phyloP scores from a whole-genome alignment of 2,888 invertebrate species.

The Microdon myrmicae region DNA sequence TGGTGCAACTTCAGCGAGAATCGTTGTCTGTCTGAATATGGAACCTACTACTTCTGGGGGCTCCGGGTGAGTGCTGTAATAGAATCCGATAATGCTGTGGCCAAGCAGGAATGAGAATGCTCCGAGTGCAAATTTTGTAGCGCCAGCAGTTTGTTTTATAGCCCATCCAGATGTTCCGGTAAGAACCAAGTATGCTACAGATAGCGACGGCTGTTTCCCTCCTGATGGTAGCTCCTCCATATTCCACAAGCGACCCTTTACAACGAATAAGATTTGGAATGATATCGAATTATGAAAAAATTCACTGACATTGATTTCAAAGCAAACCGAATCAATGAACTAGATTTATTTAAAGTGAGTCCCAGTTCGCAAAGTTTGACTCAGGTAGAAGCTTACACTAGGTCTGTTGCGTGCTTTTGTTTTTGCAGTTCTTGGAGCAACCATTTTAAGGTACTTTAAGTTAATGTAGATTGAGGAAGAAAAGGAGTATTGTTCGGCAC shows the following conservation, averaged over 20 bases:
- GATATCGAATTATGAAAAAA: too few species aligned
- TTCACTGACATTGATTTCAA: conserved; percentile 13
- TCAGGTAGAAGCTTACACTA: conserved; percentile 7
- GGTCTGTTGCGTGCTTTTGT: neutral
- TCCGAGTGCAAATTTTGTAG: conserved; percentile 30
- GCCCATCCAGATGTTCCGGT: conserved; percentile 53
- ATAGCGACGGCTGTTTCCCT: conserved; percentile 28
- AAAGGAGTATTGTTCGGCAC: too few species aligned
- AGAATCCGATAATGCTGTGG: conserved; percentile 50
- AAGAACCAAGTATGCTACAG: conserved; percentile 51
- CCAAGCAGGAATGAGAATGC: conserved; percentile 50
- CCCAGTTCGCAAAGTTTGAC: neutral
- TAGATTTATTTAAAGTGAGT: conserved; percentile 1
- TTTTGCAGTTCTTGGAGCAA: conserved; percentile 10
- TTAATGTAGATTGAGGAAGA: too few species aligned
- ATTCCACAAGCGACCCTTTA: conserved; percentile 15
- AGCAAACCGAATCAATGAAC: neutral
- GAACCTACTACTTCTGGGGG: conserved; percentile 5
- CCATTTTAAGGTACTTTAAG: too few species aligned
- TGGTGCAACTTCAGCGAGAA: conserved; percentile 45
- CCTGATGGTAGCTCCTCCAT: conserved; percentile 30
- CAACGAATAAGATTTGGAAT: too few species aligned
- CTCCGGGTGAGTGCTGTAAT: conserved; percentile 41
- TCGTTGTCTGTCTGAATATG: conserved; percentile 23
- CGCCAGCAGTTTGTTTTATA: conserved; percentile 16